These are phyloP conservation scores for Hirudo medicinalis DNA, from an alignment of 1,140 invertebrate species.

Conservation along the genomic window DNA sequence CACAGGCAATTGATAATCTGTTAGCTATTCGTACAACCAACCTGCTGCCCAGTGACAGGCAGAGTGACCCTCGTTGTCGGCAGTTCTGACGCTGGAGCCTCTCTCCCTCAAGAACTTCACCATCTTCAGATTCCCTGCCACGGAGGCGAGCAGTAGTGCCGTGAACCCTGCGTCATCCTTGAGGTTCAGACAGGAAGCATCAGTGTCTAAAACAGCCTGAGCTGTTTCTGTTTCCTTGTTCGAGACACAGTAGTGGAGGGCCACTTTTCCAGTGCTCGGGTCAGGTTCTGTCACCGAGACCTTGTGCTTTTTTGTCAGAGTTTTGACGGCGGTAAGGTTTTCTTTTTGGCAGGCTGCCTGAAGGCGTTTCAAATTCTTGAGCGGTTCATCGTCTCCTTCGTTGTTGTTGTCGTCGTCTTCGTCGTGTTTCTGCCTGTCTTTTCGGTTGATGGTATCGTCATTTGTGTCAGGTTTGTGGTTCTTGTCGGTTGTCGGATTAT, in stretches of 20 bases:
- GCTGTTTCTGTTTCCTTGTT: slow-evolving; percentile 48
- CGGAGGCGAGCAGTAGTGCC: slow-evolving; percentile 56
- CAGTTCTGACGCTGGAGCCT: slow-evolving; percentile 65
- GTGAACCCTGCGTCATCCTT: slow-evolving; percentile 85
- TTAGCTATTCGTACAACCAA: slow-evolving; percentile 38
- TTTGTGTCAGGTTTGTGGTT: neutral
- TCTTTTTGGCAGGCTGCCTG: slow-evolving; percentile 3
- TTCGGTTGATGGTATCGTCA: neutral
- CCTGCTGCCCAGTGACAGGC: slow-evolving; percentile 96
- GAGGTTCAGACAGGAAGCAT: slow-evolving; percentile 52
- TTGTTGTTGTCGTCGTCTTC: neutral
- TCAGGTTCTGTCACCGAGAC: neutral
- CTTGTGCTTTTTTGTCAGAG: neutral
- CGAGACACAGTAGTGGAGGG: slow-evolving; percentile 76
- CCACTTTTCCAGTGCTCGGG: slow-evolving; percentile 60
- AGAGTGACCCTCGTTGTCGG: slow-evolving; percentile 84
- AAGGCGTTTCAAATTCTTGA: neutral
- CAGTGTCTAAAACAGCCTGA: slow-evolving; percentile 50
- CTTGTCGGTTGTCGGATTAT: neutral
- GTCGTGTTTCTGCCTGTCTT: neutral
- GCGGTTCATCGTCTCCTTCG: neutral
- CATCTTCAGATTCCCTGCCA: slow-evolving; percentile 37
- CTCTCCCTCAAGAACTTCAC: slow-evolving; percentile 36
- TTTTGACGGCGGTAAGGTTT: neutral
- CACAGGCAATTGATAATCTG: too few species aligned